Conservation (phyloP, 2,113 vertebrate species). For the Rostratula benghalensis region DNA sequence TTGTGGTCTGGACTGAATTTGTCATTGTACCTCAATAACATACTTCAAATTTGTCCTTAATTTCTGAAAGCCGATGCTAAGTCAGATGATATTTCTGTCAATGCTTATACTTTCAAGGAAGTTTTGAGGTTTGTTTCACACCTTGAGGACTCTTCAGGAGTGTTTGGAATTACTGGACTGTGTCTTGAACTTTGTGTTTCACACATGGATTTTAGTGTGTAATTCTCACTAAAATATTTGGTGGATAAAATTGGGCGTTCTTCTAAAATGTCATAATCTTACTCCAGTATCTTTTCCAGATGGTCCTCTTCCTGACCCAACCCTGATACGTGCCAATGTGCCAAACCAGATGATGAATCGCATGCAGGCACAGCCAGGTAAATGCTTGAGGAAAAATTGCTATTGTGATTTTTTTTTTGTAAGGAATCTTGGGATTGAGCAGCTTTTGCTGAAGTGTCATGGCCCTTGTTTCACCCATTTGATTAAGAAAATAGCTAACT, state of each 20-base stretch:
- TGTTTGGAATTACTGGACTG: neutral
- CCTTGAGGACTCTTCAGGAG: neutral
- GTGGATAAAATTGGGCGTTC: neutral
- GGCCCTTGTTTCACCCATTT: neutral
- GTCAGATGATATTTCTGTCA: neutral
- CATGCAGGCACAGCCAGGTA: conserved; percentile 90
- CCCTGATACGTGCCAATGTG: conserved; percentile 86
- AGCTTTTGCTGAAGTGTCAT: neutral
- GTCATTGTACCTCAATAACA: neutral
- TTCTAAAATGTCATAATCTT: neutral
- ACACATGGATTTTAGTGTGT: neutral
- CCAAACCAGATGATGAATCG: conserved; percentile 93
- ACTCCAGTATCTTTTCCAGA: conserved; percentile 70
- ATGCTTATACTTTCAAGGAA: neutral
- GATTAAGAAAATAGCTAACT: neutral
- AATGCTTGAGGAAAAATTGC: neutral
- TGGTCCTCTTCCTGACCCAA: conserved; percentile 88
- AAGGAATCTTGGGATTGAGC: neutral
- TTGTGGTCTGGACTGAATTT: neutral
- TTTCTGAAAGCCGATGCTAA: neutral
- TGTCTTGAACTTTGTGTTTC: neutral
- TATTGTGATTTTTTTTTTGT: neutral
- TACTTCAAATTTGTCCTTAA: neutral
- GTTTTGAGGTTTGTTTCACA: neutral
- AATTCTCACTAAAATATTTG: neutral